Conservation (phyloP, 2,113 vertebrate genomes). For the Mirounga angustirostris region DNA sequence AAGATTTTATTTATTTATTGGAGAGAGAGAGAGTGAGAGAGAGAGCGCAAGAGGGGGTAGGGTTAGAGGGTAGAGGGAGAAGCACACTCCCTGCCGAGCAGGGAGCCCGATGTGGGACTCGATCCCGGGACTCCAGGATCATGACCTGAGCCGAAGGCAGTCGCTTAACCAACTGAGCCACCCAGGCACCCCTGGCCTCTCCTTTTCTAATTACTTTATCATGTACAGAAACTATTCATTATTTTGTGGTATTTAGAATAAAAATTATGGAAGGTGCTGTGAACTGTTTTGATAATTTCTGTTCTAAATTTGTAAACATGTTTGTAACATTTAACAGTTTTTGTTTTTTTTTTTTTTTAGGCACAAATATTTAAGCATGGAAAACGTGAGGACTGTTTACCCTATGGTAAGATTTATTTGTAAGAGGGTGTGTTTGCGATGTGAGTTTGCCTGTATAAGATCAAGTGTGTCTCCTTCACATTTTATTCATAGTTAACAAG, state of each 20-base stretch:
- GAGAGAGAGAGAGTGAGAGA: too few species aligned
- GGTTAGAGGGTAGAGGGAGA: too few species aligned
- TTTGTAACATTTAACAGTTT: constrained; percentile 30
- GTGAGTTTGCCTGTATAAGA: background rate
- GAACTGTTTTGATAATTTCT: background rate
- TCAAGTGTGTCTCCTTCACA: background rate
- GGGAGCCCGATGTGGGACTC: too few species aligned
- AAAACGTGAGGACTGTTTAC: constrained; percentile 96
- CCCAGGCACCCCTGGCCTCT: background rate
- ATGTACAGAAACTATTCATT: background rate
- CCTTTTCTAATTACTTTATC: accelerated
- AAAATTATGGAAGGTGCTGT: background rate
- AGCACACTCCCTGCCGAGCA: too few species aligned
- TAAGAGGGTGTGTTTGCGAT: background rate
- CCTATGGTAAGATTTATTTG: constrained; percentile 90
- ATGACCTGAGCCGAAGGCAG: too few species aligned
- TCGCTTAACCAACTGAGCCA: too few species aligned
- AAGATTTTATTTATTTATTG: too few species aligned
- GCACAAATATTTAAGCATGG: constrained; percentile 98
- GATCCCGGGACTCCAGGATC: too few species aligned
- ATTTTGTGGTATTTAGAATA: background rate
- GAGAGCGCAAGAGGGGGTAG: too few species aligned
- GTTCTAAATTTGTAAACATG: constrained; percentile 33
- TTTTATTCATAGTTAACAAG: background rate
- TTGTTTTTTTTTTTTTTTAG: constrained; percentile 85